Evolutionary conservation across 2,797 vertebrate genomes (phyloP), one percentile per base, ranked within the genome.

Genomic region (Coregonus ussuriensis): DNA sequence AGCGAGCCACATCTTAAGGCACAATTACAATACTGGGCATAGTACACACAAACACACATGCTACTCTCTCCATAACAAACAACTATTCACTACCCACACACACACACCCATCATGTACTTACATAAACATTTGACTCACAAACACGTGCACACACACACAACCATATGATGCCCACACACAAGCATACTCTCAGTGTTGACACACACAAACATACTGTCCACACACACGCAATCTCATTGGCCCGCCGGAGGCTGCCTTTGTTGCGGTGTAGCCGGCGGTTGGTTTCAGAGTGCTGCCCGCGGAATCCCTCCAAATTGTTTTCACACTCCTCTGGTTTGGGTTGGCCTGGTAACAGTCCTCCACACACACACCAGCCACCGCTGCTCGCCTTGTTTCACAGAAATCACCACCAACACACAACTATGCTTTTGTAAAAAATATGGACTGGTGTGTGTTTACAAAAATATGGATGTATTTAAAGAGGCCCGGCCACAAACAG

Each of bases 1-100:
- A 86, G 88, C 77, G 35, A 31, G 77, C 92, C 88, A 90, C 88
- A 93, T 91, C 88, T 85, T 53, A 83, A 84, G 84, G 74, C 66
- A 77, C 83, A 83, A 90, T 90, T 91, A 88, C 82, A 91, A 89
- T 84, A 86, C 83, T 84, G 76, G 78, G 80, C 47, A 74, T 88
- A 79, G 67, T 82, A 76, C 83, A 81, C 80, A 75, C 74, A 78
- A 75, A 74, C 54, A 82, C 56, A 76, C 66, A 16, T 76, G 75
- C 25, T 11, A 0, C 29, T 4, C 67, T 2, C n/a, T 29, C 71
- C 25, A 72, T 72, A 72, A 54, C 51, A 0, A 54, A 54, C 71
- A 75, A 16, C 37, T 33, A 67, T 52, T 51, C 41, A 47, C 21
- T 47, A 75, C 62, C 37, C 63, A 67, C 41, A 52, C 41, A 66